phyloP scores from a whole-genome alignment of 2,113 vertebrate species.

The Mus musculus region GRCm39 chr9:65637001-65637500 shows the following conservation, averaged over 20 bases:
- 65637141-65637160: constrained; percentile 52
- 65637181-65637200: constrained; percentile 41
- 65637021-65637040: constrained; percentile 55
- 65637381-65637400: not conserved
- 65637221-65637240: constrained; percentile 23
- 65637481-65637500: too few relatives aligned
- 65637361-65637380: not conserved
- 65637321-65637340: not conserved
- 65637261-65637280: not conserved
- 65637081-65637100: constrained; percentile 41
- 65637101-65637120: constrained; percentile 25
- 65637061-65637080: constrained; percentile 13
- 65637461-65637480: too few relatives aligned
- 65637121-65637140: constrained; percentile 50
- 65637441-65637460: too few relatives aligned
- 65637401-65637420: not conserved
- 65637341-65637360: not conserved
- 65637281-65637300: not conserved
- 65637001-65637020: constrained; percentile 57
- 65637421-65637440: not conserved
- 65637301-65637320: not conserved
- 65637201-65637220: not conserved
- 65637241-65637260: constrained; percentile 38
- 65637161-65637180: constrained; percentile 33
- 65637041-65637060: constrained; percentile 1